A percentile compares a stretch with the other conserved stretches of the same genome.
Conservation (phyloP, 2,113 vertebrate species). For the Gopherus evgoodei region DNA sequence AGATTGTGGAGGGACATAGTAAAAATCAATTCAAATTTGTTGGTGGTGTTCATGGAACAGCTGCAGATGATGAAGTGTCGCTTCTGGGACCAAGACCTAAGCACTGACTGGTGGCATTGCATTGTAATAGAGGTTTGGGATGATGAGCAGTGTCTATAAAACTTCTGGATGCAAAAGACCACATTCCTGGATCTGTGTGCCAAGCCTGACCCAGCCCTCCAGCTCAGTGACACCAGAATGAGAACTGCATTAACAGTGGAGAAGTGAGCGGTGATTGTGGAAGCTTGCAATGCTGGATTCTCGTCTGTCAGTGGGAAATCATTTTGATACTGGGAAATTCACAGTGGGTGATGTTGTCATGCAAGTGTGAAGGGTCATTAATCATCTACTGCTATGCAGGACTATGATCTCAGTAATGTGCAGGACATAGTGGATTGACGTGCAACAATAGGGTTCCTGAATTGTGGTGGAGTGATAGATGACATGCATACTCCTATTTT, state of each 20-base stretch:
- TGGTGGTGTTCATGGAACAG: not conserved
- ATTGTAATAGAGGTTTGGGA: not conserved
- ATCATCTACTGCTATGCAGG: not conserved
- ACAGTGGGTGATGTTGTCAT: not conserved
- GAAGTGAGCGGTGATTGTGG: not conserved
- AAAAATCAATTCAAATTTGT: not conserved
- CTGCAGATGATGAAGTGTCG: not conserved
- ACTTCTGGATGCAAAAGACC: not conserved
- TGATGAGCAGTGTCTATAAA: not conserved
- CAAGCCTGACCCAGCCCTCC: not conserved
- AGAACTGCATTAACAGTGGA: not conserved
- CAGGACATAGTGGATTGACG: too few species aligned
- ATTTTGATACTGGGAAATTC: not conserved
- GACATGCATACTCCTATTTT: too few species aligned
- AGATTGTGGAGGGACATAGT: not conserved
- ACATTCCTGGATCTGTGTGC: not conserved
- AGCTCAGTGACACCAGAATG: not conserved
- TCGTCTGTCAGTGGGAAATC: not conserved
- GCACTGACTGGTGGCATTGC: not conserved
- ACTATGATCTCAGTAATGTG: not conserved
- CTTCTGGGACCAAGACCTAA: not conserved
- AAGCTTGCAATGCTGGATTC: not conserved
- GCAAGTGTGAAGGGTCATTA: too few species aligned
- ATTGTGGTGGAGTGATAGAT: too few species aligned
- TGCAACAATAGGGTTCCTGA: too few species aligned